A percentile compares a stretch with the other conserved stretches of the same genome.
These are phyloP conservation scores for Natrix natrix DNA, from an alignment of 2,797 vertebrate genomes.

Conservation along the genomic window DNA sequence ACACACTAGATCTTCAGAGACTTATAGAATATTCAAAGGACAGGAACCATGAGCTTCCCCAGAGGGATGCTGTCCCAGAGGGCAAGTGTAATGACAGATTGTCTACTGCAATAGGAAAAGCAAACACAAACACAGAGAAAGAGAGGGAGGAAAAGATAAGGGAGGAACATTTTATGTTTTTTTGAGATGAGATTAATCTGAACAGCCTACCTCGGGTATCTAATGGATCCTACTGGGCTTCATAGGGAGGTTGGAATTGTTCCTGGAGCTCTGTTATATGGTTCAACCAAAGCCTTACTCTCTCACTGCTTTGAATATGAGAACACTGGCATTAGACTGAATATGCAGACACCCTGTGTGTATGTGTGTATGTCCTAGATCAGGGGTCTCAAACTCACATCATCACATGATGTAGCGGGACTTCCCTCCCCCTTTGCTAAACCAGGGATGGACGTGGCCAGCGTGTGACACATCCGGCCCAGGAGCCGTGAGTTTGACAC, in stretches of 20 bases:
- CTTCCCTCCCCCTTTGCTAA: no score
- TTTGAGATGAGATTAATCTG: not conserved
- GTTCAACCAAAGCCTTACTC: not conserved
- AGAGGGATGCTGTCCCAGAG: not conserved
- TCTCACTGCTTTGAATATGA: not conserved
- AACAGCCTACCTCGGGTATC: not conserved
- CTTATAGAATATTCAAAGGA: not conserved
- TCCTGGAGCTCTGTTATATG: not conserved
- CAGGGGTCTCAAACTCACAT: no score
- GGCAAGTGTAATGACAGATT: not conserved
- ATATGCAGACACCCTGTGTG: not conserved
- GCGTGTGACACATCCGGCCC: no score
- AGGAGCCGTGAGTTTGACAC: no score
- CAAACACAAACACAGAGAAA: not conserved
- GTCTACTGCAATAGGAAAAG: not conserved
- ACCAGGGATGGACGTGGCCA: no score
- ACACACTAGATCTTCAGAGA: not conserved
- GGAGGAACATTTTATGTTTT: not conserved
- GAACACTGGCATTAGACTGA: not conserved
- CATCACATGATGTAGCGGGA: no score
- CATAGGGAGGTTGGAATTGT: not conserved
- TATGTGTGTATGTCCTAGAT: not conserved
- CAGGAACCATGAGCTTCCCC: not conserved
- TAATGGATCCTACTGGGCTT: not conserved
- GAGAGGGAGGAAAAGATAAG: not conserved